Percentiles rank a stretch among this genome's conserved stretches.
These are phyloP conservation scores for Aphis gossypii DNA, from an alignment of 1,140 invertebrate species.

Conservation along the genomic window DNA sequence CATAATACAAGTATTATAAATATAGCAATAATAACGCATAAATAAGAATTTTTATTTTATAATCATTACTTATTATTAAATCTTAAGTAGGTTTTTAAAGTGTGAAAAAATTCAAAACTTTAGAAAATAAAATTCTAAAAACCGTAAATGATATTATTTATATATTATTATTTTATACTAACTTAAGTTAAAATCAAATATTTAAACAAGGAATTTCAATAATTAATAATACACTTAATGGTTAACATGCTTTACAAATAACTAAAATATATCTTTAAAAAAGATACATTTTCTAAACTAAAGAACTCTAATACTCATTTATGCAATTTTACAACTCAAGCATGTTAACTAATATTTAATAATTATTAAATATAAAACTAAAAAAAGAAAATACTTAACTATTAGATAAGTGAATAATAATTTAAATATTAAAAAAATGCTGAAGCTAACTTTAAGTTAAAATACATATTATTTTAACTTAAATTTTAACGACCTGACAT, in stretches of 20 bases:
- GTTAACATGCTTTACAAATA: not conserved
- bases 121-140: not conserved
- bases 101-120: not conserved
- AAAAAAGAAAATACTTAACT: not conserved
- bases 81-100: not conserved
- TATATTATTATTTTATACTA: not conserved
- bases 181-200: not conserved
- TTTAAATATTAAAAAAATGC: not conserved
- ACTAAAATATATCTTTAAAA: not conserved
- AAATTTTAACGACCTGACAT: not conserved
- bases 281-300: not conserved
- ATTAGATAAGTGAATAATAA: not conserved
- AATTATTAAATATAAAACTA: not conserved
- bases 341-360: not conserved
- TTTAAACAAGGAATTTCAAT: not conserved
- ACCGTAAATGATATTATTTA: not conserved
- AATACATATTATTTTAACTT: not conserved
- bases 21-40: not conserved
- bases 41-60: not conserved
- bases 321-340: not conserved
- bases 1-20: not conserved
- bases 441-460: not conserved
- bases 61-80: not conserved
- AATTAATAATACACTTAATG: not conserved
- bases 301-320: not conserved